Conservation (phyloP, 2,797 vertebrate species). For the Sorex maritimensis region DNA sequence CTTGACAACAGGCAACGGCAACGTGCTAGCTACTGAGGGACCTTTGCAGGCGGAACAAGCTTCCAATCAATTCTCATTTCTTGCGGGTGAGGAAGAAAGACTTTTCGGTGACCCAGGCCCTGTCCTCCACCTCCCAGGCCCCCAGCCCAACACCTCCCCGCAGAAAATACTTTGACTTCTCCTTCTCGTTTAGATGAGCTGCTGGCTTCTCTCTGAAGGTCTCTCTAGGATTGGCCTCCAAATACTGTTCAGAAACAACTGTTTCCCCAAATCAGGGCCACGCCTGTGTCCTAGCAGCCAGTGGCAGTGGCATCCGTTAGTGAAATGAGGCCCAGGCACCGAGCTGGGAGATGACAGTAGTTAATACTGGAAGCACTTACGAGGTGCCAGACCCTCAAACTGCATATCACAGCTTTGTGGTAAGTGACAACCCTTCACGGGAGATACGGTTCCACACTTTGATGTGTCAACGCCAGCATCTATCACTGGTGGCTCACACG, state of each 20-base stretch:
- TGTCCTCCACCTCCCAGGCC: constrained; percentile 1
- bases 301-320: neutral
- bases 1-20: neutral
- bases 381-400: neutral
- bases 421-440: neutral
- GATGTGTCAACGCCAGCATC: too few relatives aligned
- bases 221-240: constrained; percentile 38
- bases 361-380: neutral
- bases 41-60: constrained; percentile 55
- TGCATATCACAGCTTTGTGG: neutral
- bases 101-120: constrained; percentile 30
- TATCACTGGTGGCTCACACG: too few relatives aligned
- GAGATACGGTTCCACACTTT: neutral
- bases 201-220: constrained; percentile 19
- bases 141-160: neutral
- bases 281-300: neutral
- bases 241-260: constrained; percentile 34
- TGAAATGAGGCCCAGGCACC: neutral
- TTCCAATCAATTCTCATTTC: constrained; percentile 71
- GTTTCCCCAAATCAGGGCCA: neutral
- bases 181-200: constrained; percentile 54
- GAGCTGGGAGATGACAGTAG: too few relatives aligned
- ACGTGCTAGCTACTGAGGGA: neutral
- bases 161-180: neutral
- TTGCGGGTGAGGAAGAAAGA: constrained; percentile 68